Base-by-base conservation (phyloP, 2,888 invertebrate species). In the Furcula furcula region DNA sequence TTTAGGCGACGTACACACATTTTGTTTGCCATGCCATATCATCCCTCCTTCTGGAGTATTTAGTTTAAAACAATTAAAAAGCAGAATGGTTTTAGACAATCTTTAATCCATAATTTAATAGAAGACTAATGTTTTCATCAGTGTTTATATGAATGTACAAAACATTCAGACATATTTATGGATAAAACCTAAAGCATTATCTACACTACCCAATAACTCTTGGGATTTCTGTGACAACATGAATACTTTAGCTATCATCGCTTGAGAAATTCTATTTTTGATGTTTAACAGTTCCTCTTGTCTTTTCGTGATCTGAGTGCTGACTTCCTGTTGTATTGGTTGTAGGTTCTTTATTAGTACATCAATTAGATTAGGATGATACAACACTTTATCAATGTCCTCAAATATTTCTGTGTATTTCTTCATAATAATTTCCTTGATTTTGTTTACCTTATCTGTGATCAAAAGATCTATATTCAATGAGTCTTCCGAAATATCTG, bases 311-410 rank as follows among this genome's bases (percentile, higher is more conserved):
- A 56, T 38, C 6, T 46, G 28, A 9, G 38, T 12, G 4, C 12
- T 34, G 32, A 72, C 29, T n/a, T 55, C 31, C 11, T 46, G 19
- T 36, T 62, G 49, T 13, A 63, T 34, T 4, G 57, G 47, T 31
- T 52, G 12, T 5, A 69, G 21, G n/a, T 47, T 23, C 2, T n/a
- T 9, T 27, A 65, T 14, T 16, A 43, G 44, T 2, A 27, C 9
- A 5, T 48, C 29, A 14, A 26, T 12, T 5, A 14, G 2, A 18
- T 47, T 28, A 19, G 40, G 31, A 31, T 63, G 38, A 27, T 49
- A 22, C 2, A 75, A 26, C 13, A 29, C 18, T 13, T 46, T 10
- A 11, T 57, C 49, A 6, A 71, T 18, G 10, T 46, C 38, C 7
- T 53, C 28, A 40, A 67, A 68, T 29, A 59, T 43, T 3, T 26